Evolutionary conservation across 2,113 vertebrate genomes (phyloP).

Genomic region (Colistium nudipinnis): DNA sequence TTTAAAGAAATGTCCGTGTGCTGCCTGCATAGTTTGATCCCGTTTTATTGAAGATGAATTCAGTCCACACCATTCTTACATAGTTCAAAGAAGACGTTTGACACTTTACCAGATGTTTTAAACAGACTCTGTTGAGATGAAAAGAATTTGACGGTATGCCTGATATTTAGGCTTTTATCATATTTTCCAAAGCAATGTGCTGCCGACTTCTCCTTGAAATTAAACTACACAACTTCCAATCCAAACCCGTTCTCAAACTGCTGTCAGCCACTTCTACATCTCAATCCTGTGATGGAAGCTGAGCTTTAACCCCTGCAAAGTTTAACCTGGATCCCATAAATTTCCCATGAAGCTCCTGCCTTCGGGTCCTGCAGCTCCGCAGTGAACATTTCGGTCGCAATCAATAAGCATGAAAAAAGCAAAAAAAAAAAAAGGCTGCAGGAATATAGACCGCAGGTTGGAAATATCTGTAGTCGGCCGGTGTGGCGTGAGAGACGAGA

Average conservation of each 20-base stretch:
- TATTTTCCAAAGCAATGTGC: not conserved
- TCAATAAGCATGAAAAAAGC: not conserved
- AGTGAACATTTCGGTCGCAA: not conserved
- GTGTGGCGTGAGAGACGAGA: conserved; percentile 11
- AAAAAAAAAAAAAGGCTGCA: conserved; percentile 15
- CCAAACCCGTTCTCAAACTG: not conserved
- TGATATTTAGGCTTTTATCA: not conserved
- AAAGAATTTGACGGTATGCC: not conserved
- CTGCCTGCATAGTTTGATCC: not conserved
- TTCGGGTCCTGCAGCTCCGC: not conserved
- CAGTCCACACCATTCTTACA: too few species aligned
- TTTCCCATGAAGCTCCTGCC: not conserved
- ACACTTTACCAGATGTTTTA: too few species aligned
- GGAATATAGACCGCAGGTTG: conserved; percentile 7
- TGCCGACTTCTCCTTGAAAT: not conserved
- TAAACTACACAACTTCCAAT: conserved; percentile 5
- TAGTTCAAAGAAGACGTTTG: too few species aligned
- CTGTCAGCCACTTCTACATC: not conserved
- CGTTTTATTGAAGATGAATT: too few species aligned
- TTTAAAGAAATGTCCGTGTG: not conserved
- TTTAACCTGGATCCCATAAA: not conserved
- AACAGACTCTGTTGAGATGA: too few species aligned
- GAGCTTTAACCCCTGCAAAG: not conserved
- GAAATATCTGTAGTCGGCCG: conserved; percentile 1
- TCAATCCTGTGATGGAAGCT: not conserved